Base-by-base conservation (phyloP, 2,888 invertebrate genomes). In the Invenusta paracnida region DNA sequence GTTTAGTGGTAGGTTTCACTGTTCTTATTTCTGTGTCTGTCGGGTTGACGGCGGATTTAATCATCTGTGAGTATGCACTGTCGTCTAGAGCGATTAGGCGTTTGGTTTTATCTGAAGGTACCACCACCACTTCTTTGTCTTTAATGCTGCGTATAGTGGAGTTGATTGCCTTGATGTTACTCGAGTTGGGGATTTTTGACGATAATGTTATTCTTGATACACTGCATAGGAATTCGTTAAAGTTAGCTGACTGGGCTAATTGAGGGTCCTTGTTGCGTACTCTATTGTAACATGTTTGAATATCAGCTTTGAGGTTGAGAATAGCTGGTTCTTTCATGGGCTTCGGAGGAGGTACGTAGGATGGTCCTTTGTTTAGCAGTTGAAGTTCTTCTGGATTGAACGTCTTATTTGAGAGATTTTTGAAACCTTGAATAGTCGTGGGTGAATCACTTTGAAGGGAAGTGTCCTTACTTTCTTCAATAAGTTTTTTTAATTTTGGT, bases 91-190 rank as follows among this genome's bases (percentile, higher is more conserved):
- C 25, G 73, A 73, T 73, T 23, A 73, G 73, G 73, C 73, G 25
- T 73, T 73, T 73, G 27, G 73, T 73, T 73, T 73, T 73, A 25
- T 73, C 73, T 73, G 73, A 73, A 73, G 73, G 17, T 73, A 73
- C 27, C 27, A 73, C 27, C 17, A 73, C 73, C 17, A 73, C 73
- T 73, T 73, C 73, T 73, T 73, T 73, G 23, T 73, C 27, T 13
- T 25, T 73, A 73, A 73, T 73, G 27, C 23, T 73, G 17, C 27
- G 5, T 25, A 73, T 25, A 13, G 73, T 73, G 48, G 48, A 48
- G 48, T 48, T 48, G 48, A 48, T 48, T 11, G 5, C 17, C 48
- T 48, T 48, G 48, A 48, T 48, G 48, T 48, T 48, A 48, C 48
- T 48, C 17, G 48, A 48, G 48, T 48, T 48, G 48, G 48, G 48